These are phyloP conservation scores for Danio aesculapii DNA, from an alignment of 2,797 vertebrate species.

Conservation along the genomic window DNA sequence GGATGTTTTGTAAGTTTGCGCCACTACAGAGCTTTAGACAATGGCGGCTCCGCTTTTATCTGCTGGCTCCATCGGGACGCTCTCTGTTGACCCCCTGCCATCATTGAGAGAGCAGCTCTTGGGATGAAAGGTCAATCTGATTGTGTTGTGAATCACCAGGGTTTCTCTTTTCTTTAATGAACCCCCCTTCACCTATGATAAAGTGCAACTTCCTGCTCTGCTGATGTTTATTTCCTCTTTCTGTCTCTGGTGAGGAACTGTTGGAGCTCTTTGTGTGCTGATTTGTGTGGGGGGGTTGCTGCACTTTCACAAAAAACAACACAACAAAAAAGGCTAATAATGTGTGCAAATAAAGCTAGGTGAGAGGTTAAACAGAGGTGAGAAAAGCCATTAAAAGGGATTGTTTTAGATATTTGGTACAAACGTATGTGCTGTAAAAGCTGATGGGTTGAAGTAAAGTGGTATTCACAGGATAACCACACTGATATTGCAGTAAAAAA, in stretches of 20 bases:
- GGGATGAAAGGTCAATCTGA: constrained; percentile 55
- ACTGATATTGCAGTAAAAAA: not conserved
- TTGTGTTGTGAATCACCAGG: constrained; percentile 43
- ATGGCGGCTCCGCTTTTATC: constrained; percentile 76
- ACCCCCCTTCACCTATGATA: constrained; percentile 14
- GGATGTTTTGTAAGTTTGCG: constrained; percentile 60
- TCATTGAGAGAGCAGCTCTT: constrained; percentile 7
- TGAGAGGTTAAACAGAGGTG: not conserved
- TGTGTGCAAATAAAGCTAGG: constrained; percentile 4
- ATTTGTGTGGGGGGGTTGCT: constrained; percentile 19
- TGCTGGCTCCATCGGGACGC: constrained; percentile 65
- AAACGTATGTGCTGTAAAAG: not conserved
- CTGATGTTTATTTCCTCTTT: constrained; percentile 66
- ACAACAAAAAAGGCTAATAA: not conserved
- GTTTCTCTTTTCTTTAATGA: constrained; percentile 49
- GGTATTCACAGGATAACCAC: not conserved
- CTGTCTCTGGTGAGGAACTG: constrained; percentile 33
- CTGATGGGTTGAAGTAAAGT: not conserved
- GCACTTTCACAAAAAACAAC: constrained; percentile 19
- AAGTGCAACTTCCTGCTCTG: constrained; percentile 69
- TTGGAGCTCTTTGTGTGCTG: constrained; percentile 30
- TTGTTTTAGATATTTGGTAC: not conserved
- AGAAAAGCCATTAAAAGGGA: constrained; percentile 13
- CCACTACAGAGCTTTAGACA: constrained; percentile 66
- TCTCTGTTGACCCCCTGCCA: constrained; percentile 58